Evolutionary conservation across 2,797 vertebrate species (phyloP), one percentile per base, ranked within the genome.

Genomic region (Neomorphus geoffroyi): DNA sequence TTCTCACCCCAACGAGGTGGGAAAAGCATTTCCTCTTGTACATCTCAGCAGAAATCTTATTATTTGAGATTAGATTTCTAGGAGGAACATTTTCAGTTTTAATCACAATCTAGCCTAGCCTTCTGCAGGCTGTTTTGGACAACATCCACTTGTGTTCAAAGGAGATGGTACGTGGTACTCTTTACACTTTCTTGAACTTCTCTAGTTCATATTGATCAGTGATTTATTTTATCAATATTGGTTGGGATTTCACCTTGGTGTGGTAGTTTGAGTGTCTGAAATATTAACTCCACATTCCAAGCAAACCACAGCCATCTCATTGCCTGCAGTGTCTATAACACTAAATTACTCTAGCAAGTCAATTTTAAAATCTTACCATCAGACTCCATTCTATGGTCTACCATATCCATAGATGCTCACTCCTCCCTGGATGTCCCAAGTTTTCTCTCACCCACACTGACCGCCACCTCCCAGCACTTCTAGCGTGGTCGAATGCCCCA

Each of bases 21-120:
- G 19, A 1, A 71, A 84, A 33, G 19, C 0, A 0, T 23, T 82
- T 65, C 4, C 3, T 26, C 5, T 45, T 17, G 3, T 18, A 37
- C 17, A 61, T 7, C 23, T 18, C 5, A 10, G 15, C 35, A 88
- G 30, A 33, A 81, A 48, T 3, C 6, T 19, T 27, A 22, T 39
- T 66, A 24, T 46, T 70, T 39, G 39, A 13, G 8, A 75, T 53
- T 53, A 65, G 18, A 18, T 27, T 43, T 27, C 14, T 14, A 60
- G 32, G 30, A 39, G 4, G 7, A 83, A 8, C 43, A 27, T 23
- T 2, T 72, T 50, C 16, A 37, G 16, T 24, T 74, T 65, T 81
- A 58, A 66, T 18, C 27, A 22, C 19, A 48, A 4, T 8, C 19
- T 19, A 32, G 23, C 28, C 8, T 3, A 18, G 10, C 5, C 19